Conservation (phyloP, 2,797 vertebrate species). For the Myripristis jacobus region DNA sequence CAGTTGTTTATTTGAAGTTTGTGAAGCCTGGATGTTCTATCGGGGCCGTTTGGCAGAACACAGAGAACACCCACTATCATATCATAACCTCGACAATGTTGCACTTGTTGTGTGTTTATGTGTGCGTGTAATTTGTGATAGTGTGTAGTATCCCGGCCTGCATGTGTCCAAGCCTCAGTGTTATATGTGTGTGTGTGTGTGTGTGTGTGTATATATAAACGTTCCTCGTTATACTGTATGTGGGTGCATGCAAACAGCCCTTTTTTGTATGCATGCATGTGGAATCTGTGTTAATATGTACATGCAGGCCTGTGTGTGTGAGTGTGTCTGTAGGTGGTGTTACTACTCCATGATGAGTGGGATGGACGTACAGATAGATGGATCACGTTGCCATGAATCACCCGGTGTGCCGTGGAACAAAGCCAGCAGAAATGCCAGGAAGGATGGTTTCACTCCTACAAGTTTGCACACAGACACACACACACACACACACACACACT, state of each 20-base stretch:
- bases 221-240: too few relatives aligned
- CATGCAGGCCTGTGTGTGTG: not conserved
- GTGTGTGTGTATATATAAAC: too few relatives aligned
- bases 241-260: too few relatives aligned
- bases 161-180: not conserved
- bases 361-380: constrained; percentile 1
- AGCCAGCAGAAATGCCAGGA: not conserved
- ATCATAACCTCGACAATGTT: not conserved
- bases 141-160: too few relatives aligned
- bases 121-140: too few relatives aligned
- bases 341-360: constrained; percentile 4
- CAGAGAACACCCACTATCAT: not conserved
- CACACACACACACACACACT: too few relatives aligned
- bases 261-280: too few relatives aligned
- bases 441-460: not conserved
- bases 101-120: too few relatives aligned
- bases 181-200: too few relatives aligned
- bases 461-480: not conserved
- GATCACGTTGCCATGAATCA: constrained; percentile 9
- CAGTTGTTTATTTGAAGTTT: too few relatives aligned
- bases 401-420: not conserved
- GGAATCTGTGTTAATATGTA: not conserved
- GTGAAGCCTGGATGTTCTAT: too few relatives aligned
- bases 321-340: not conserved
- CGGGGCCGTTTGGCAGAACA: not conserved